Base-by-base conservation (phyloP, 2,888 invertebrate genomes). In the Nezara viridula region DNA sequence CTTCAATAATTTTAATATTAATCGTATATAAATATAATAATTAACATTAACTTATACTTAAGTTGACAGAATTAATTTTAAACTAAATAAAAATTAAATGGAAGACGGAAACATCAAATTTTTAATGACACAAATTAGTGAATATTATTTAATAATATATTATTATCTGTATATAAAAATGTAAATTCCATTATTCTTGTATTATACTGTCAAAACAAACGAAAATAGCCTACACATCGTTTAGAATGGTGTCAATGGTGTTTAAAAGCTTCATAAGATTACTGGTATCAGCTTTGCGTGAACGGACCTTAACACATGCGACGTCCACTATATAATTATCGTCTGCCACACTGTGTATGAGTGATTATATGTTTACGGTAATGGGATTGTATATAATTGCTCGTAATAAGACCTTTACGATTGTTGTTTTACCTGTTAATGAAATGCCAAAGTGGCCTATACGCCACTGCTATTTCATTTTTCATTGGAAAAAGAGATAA, bases 281-380 rank as follows among this genome's bases (percentile, higher is more conserved):
- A 73, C 66, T 37, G 81, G 81, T n/a, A 44, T n/a, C 77, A 40
- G 40, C 24, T 81, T 81, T 44, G 44, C 44, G 81, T 81, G 21
- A 81, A 47, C 16, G 40, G 40, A 77, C 21, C 0, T 40, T 10
- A 40, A 77, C 21, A 44, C 81, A 81, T 40, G 81, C 81, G 44
- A 81, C 44, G 16, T 40, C 44, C 0, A n/a, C n/a, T 3, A 44
- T 81, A 21, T 16, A 81, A 81, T 81, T 81, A 81, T 81, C 44
- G 1, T 44, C 24, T 81, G n/a, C 16, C 77, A 81, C 14, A n/a
- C n/a, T 24, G 9, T 4, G 2, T 81, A n/a, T 44, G n/a, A 37
- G 66, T 37, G 66, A 73, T 37, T 19, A 73, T 73, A 37, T 73
- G 60, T 60, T 14, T 14, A 16, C 14, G n/a, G n/a, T n/a, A 55